Evolutionary conservation across 2,888 invertebrate species (phyloP).

Genomic region (Cheilosia grossa): DNA sequence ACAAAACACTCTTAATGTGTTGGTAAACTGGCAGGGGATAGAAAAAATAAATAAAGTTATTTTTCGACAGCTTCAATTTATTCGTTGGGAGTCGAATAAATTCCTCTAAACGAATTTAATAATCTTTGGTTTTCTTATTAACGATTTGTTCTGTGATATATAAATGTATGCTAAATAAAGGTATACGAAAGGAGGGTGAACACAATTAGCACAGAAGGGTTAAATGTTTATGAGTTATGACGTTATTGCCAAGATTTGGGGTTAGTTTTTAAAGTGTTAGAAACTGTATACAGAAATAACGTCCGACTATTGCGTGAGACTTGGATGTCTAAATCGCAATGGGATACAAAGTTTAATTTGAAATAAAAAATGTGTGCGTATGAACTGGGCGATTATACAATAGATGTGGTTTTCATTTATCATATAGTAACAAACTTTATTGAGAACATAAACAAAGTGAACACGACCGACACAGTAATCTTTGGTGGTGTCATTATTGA

Average conservation of each 20-base stretch:
- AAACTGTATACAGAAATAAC: background rate
- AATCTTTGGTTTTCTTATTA: slow-evolving; percentile 10
- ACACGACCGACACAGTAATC: background rate
- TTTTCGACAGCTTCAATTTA: background rate
- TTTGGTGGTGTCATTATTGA: background rate
- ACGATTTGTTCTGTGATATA: background rate
- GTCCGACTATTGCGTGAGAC: background rate
- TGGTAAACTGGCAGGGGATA: background rate
- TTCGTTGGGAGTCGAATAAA: slow-evolving; percentile 7
- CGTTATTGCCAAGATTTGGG: no score
- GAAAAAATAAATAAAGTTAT: background rate
- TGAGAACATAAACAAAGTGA: background rate
- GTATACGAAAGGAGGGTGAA: no score
- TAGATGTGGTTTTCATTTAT: background rate
- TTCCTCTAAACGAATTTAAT: slow-evolving; percentile 15
- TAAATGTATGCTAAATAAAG: background rate
- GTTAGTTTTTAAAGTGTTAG: no score
- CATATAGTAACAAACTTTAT: background rate
- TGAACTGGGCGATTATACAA: background rate
- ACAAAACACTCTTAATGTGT: slow-evolving; percentile 8
- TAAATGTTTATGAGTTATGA: no score
- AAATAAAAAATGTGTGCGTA: background rate
- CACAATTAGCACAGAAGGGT: no score
- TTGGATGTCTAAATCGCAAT: background rate
- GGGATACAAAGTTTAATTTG: background rate